These are phyloP conservation scores for Chelonoidis abingdonii DNA, from an alignment of 2,113 vertebrate genomes.

Conservation along the genomic window DNA sequence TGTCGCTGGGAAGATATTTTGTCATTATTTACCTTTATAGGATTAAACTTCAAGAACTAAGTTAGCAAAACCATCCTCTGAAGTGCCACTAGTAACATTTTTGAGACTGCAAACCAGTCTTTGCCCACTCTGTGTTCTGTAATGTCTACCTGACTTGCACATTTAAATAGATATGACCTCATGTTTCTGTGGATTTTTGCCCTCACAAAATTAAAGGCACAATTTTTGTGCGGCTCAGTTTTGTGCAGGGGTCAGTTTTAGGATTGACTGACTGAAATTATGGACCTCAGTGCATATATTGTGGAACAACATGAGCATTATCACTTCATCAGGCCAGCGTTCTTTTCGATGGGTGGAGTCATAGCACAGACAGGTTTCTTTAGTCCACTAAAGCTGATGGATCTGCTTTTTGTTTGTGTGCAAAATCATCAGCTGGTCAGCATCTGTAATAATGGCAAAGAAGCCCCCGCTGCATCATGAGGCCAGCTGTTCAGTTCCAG, in stretches of 20 bases:
- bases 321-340: no score
- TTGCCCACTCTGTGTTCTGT: background rate
- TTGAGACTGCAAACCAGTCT: background rate
- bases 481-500: background rate
- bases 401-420: background rate
- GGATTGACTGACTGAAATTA: no score
- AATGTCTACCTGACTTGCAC: background rate
- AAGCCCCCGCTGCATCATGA: background rate
- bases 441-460: background rate
- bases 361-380: background rate
- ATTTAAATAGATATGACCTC: background rate
- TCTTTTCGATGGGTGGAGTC: no score
- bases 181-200: background rate
- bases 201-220: accelerated
- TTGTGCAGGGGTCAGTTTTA: background rate
- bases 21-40: no score
- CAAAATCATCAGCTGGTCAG: background rate
- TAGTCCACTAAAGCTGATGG: background rate
- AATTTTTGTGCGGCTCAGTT: background rate
- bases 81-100: background rate
- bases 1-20: no score
- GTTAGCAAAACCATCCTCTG: no score
- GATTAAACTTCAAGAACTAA: no score
- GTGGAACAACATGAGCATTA: background rate
- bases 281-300: background rate